Conservation (phyloP, 1,140 invertebrate genomes). For the Sycophaga agraensis region DNA sequence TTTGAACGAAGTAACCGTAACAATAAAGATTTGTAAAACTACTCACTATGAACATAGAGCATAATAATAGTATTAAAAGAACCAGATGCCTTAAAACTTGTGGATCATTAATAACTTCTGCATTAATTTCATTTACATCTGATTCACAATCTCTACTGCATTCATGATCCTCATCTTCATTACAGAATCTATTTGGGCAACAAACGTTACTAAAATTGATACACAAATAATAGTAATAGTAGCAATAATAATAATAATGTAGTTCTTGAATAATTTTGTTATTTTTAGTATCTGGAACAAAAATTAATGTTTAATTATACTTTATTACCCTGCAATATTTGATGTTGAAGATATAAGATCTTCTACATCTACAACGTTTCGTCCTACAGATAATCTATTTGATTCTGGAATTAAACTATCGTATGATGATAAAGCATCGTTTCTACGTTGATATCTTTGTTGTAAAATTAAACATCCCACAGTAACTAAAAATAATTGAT, state of each 20-base stretch:
- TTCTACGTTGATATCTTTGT: conserved; percentile 64
- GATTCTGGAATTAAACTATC: conserved; percentile 44
- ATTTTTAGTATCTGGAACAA: no score
- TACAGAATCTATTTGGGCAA: conserved; percentile 35
- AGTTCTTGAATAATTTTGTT: not conserved
- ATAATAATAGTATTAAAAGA: conserved; percentile 76
- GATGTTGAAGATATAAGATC: conserved; percentile 61
- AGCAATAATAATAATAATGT: not conserved
- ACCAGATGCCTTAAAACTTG: conserved; percentile 82
- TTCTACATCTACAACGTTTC: conserved; percentile 69
- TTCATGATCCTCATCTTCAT: conserved; percentile 35
- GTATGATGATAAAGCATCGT: conserved; percentile 42
- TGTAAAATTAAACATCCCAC: conserved; percentile 74
- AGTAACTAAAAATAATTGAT: conserved; percentile 61
- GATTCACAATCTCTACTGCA: conserved; percentile 37
- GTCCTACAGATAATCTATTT: conserved; percentile 38
- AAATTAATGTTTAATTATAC: conserved; percentile 6
- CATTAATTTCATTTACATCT: conserved; percentile 34
- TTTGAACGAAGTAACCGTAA: no score
- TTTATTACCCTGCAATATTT: conserved; percentile 33
- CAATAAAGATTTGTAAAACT: not conserved
- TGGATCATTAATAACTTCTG: conserved; percentile 61
- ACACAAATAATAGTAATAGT: conserved; percentile 31
- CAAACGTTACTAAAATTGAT: conserved; percentile 44
- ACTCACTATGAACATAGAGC: conserved; percentile 87